A percentile compares a stretch with the other conserved stretches of the same genome.
These are phyloP conservation scores for Pterophyllum scalare DNA, from an alignment of 2,113 vertebrate species.

Conservation along the genomic window DNA sequence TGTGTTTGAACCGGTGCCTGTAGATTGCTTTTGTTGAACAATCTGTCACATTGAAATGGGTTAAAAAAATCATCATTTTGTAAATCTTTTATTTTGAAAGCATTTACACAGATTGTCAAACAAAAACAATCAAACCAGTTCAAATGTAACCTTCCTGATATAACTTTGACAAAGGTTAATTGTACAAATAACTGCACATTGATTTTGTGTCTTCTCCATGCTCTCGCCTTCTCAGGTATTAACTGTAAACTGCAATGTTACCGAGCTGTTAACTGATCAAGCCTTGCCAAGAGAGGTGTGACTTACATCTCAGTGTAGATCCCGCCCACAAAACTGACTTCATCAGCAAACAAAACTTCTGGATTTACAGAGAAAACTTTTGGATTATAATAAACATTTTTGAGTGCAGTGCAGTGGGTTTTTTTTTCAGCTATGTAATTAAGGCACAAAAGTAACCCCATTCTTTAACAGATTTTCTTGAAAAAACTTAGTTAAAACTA, in stretches of 20 bases:
- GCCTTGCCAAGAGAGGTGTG: not conserved
- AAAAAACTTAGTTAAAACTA: not conserved
- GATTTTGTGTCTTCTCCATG: not conserved
- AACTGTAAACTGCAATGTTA: not conserved
- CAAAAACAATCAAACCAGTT: not conserved
- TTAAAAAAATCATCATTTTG: not conserved
- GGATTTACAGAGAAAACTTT: too few relatives aligned
- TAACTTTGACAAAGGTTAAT: not conserved
- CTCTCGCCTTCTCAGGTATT: not conserved
- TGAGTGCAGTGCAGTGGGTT: too few relatives aligned
- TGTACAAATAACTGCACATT: not conserved
- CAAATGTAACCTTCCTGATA: too few relatives aligned
- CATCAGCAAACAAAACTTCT: too few relatives aligned
- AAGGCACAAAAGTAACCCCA: too few relatives aligned
- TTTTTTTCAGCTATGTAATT: too few relatives aligned
- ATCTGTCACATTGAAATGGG: not conserved
- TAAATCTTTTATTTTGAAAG: not conserved
- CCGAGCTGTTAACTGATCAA: not conserved
- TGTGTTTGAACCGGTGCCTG: not conserved
- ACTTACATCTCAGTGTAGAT: not conserved
- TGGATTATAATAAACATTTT: too few relatives aligned
- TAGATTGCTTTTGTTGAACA: slow-evolving; percentile 3
- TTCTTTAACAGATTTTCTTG: not conserved
- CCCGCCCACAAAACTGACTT: not conserved
- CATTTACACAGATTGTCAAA: not conserved